These are phyloP conservation scores for Eupleurogrammus muticus DNA, from an alignment of 2,797 vertebrate genomes.

Conservation along the genomic window DNA sequence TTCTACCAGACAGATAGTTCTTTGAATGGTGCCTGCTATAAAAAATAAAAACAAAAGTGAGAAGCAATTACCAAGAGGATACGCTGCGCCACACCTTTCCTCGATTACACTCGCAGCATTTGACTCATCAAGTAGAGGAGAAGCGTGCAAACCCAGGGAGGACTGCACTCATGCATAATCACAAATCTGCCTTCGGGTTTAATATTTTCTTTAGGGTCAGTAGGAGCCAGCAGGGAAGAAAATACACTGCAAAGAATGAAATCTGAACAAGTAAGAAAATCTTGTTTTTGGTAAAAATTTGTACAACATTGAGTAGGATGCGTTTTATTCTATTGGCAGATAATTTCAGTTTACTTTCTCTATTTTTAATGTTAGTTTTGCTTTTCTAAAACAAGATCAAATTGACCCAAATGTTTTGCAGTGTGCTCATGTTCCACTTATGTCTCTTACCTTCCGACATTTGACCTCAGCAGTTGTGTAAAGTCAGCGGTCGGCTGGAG, in stretches of 20 bases:
- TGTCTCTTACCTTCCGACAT: not conserved
- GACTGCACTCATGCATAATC: conserved; percentile 25
- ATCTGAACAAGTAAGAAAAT: too few species aligned
- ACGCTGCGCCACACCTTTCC: conserved; percentile 1
- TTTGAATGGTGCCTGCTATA: not conserved
- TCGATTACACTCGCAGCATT: conserved; percentile 17
- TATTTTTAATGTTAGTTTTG: too few species aligned
- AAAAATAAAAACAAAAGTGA: not conserved
- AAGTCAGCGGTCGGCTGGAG: not conserved
- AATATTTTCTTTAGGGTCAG: conserved; percentile 45
- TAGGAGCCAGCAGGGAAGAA: conserved; percentile 13
- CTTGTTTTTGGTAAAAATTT: too few species aligned
- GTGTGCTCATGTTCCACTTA: too few species aligned
- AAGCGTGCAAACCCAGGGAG: conserved; percentile 33
- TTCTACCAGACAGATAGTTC: conserved; percentile 9
- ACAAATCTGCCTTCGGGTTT: conserved; percentile 36
- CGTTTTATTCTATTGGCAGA: too few species aligned
- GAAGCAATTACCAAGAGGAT: not conserved
- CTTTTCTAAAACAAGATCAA: too few species aligned
- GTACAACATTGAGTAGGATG: too few species aligned
- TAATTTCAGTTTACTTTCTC: too few species aligned
- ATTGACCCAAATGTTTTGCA: too few species aligned
- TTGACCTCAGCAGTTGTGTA: conserved; percentile 4
- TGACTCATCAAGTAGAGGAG: conserved; percentile 33
- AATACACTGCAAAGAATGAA: not conserved